Evolutionary conservation across 2,797 vertebrate species (phyloP).

Genomic region (Coregonus suidteri): DNA sequence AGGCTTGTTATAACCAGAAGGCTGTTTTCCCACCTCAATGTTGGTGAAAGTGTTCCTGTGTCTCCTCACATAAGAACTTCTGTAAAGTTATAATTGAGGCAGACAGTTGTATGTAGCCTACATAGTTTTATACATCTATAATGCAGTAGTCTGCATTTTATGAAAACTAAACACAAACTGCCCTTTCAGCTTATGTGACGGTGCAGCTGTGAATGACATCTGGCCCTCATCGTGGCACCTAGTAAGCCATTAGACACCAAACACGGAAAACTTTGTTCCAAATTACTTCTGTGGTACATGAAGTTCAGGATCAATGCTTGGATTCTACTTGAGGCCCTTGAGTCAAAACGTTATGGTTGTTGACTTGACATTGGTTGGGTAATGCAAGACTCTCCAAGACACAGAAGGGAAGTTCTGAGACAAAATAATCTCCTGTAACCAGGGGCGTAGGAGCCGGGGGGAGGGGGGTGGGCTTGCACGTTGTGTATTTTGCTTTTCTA

Average conservation of each 20-base stretch:
- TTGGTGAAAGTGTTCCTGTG: background rate
- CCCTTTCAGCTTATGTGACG: background rate
- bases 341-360: background rate
- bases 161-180: constrained; percentile 5
- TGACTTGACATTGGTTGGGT: background rate
- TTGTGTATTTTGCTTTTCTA: too few relatives aligned
- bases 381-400: background rate
- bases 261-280: background rate
- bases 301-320: background rate
- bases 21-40: background rate
- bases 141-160: background rate
- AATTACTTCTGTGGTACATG: background rate
- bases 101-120: background rate
- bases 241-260: background rate
- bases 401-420: background rate
- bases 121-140: background rate
- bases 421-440: background rate
- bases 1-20: background rate
- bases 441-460: too few relatives aligned
- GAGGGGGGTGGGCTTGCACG: too few relatives aligned
- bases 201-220: constrained; percentile 6
- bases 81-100: background rate
- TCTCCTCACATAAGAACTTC: background rate
- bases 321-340: background rate
- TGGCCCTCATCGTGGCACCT: background rate